phyloP scores from a whole-genome alignment of 2,888 invertebrate genomes.

The Dysmachus trigonus region DNA sequence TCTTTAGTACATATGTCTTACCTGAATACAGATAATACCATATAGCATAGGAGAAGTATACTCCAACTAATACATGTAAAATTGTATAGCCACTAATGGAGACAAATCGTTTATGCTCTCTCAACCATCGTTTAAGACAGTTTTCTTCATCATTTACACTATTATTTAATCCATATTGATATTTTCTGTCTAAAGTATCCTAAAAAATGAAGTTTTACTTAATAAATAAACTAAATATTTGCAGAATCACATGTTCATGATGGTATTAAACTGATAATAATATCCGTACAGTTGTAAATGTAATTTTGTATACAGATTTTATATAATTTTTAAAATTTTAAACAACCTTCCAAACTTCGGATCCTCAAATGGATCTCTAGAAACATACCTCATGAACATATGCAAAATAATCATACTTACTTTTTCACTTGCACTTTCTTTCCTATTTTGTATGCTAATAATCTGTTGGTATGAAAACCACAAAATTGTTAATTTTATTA shows the following conservation, averaged over 20 bases:
- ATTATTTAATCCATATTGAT: background rate
- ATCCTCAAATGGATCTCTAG: too few relatives aligned
- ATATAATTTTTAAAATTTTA: too few relatives aligned
- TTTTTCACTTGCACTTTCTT: background rate
- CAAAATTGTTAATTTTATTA: background rate
- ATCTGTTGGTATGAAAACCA: background rate
- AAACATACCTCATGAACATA: too few relatives aligned
- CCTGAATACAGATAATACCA: constrained; percentile 57
- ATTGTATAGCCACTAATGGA: constrained; percentile 49
- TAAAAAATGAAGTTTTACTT: background rate
- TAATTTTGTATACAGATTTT: too few relatives aligned
- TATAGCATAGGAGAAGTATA: constrained; percentile 61
- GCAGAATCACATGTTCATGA: background rate
- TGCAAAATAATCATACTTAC: background rate
- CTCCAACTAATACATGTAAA: constrained; percentile 56
- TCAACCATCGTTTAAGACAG: background rate
- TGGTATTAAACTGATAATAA: background rate
- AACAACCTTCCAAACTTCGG: too few relatives aligned
- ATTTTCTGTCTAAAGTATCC: background rate
- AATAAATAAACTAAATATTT: background rate
- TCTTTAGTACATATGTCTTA: constrained; percentile 50
- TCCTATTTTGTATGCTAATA: background rate
- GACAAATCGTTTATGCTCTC: constrained; percentile 46
- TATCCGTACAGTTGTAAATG: too few relatives aligned
- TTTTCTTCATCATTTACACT: background rate